These are phyloP conservation scores for Lepidochrysops patricia DNA, from an alignment of 2,888 invertebrate genomes.

Conservation along the genomic window DNA sequence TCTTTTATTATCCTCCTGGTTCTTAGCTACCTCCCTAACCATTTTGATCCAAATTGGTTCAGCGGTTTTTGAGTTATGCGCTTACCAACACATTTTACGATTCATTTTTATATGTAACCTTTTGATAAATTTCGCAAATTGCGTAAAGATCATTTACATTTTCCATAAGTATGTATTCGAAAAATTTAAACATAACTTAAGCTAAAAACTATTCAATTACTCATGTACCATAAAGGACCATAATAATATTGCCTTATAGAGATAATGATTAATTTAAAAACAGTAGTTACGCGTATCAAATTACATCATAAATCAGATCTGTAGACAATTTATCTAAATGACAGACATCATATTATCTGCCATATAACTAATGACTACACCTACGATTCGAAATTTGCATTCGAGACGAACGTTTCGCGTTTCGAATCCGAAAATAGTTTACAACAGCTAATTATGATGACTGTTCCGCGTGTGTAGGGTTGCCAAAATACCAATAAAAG, in stretches of 20 bases:
- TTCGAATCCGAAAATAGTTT: constrained; percentile 12
- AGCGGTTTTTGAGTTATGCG: too few relatives aligned
- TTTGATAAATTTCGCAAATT: too few relatives aligned
- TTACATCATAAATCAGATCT: constrained; percentile 5
- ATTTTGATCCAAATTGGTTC: too few relatives aligned
- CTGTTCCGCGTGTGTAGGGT: background rate
- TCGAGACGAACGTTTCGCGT: background rate
- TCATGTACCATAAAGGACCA: background rate
- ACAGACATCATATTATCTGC: constrained; percentile 1
- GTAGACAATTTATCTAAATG: constrained; percentile 5
- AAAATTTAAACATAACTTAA: too few relatives aligned
- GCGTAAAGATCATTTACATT: too few relatives aligned
- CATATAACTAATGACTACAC: background rate
- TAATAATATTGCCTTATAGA: background rate
- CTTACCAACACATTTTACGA: too few relatives aligned
- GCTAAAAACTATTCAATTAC: background rate
- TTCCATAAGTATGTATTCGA: too few relatives aligned
- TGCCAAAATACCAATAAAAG: background rate
- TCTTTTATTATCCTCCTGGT: too few relatives aligned
- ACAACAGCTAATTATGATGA: constrained; percentile 9
- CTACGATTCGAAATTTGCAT: constrained; percentile 6
- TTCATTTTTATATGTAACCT: too few relatives aligned
- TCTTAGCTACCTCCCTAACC: too few relatives aligned
- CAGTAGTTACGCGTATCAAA: constrained; percentile 5
- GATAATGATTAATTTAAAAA: background rate